Percentiles rank a stretch among this genome's conserved stretches.
These are phyloP conservation scores for Vipera latastei DNA, from an alignment of 2,797 vertebrate species.

Conservation along the genomic window DNA sequence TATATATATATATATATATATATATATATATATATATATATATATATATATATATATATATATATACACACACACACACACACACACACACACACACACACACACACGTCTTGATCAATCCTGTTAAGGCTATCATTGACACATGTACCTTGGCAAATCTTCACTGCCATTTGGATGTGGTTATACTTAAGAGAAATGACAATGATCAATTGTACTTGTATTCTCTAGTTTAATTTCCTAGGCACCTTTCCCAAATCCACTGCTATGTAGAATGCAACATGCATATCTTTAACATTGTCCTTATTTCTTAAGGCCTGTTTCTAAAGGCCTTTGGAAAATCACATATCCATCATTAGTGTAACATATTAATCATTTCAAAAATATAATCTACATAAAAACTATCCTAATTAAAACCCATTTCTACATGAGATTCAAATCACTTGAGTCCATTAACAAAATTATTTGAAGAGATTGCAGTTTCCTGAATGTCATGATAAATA, in stretches of 20 bases:
- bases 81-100: neutral
- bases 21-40: no score
- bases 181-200: neutral
- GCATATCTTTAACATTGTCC: neutral
- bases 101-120: neutral
- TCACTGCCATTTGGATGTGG: fast-evolving
- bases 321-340: neutral
- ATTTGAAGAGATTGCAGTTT: neutral
- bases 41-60: no score
- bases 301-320: neutral
- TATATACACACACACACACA: no score
- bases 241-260: neutral
- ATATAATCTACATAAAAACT: neutral
- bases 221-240: neutral
- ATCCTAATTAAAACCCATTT: neutral
- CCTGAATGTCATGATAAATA: neutral
- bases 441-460: neutral
- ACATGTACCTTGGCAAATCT: neutral
- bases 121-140: neutral
- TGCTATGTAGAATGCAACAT: neutral
- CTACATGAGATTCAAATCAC: neutral
- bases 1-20: neutral
- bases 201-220: neutral
- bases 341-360: neutral
- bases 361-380: neutral